Conservation (phyloP, 2,797 vertebrate species). For the Schizopygopsis pylzovi region DNA sequence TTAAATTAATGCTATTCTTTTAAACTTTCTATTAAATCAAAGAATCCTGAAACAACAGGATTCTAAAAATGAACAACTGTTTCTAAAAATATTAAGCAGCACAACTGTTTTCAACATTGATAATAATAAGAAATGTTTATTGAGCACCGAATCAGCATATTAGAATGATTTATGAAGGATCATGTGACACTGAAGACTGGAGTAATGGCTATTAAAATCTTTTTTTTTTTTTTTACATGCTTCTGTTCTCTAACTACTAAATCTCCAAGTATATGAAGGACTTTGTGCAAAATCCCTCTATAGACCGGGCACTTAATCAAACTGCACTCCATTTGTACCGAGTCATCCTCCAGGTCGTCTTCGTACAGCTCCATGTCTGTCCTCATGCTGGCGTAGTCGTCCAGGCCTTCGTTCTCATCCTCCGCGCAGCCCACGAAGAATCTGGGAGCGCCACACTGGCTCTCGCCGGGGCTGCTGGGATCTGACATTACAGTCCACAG, state of each 20-base stretch:
- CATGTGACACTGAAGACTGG: background rate
- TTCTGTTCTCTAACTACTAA: background rate
- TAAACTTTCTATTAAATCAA: background rate
- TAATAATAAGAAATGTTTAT: background rate
- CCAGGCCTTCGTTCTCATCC: constrained; percentile 91
- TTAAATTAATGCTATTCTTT: background rate
- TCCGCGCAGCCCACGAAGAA: constrained; percentile 98
- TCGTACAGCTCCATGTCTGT: constrained; percentile 93
- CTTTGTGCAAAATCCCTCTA: background rate
- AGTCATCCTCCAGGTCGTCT: constrained; percentile 88
- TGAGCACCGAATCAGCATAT: background rate
- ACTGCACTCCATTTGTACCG: constrained; percentile 70
- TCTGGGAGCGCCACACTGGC: constrained; percentile 87
- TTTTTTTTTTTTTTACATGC: too few relatives aligned
- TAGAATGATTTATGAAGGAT: background rate
- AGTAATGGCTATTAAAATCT: background rate
- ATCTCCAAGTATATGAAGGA: background rate
- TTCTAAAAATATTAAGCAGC: background rate
- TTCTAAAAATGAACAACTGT: background rate
- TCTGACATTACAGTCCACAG: constrained; percentile 93
- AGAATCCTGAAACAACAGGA: background rate
- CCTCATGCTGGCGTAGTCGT: constrained; percentile 79
- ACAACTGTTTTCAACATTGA: background rate
- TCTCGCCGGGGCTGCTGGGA: constrained; percentile 89
- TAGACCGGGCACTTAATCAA: background rate